Evolutionary conservation across 2,888 invertebrate genomes (phyloP), one percentile per base, ranked within the genome.

Genomic region (Phalera bucephala): DNA sequence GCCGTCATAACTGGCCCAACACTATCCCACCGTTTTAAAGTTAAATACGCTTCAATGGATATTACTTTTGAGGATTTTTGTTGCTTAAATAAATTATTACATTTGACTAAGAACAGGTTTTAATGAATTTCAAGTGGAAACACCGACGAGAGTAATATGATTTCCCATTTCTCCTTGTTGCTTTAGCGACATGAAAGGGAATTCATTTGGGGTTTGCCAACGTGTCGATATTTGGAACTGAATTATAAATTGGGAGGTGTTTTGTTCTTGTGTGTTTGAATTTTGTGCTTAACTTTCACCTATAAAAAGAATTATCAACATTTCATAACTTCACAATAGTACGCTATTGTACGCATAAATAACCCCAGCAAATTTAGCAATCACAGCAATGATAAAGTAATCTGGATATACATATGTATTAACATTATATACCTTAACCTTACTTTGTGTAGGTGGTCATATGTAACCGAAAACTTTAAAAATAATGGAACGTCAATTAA

Each of bases 61-160:
- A 85, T 84, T 85, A 81, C 87, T 82, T 87, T 85, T 70, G 71
- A 72, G 81, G 81, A 83, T 86, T 87, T 88, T 85, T 86, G 81
- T 71, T 73, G 72, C 78, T 73, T 87, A 81, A 86, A 89, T 88
- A 86, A 87, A 84, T 87, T 79, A 89, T 88, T 72, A 78, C 75
- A 71, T 86, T 84, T 81, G 80, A 79, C 72, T 84, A 81, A 82
- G 84, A 80, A 80, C 73, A 76, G 64, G 75, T 77, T 83, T 81
- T 84, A 88, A 88, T 88, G 83, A 87, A 87, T 87, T 84, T 83
- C 71, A 73, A 82, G 77, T 64, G 69, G 59, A 53, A 57, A 56
- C 61, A 56, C 45, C 48, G 55, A 64, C 49, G 55, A 63, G 62
- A 57, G 69, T 72, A 78, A 77, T 75, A 76, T 67, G 63, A 73